Evolutionary conservation across 2,113 vertebrate genomes (phyloP).

Genomic region (Muntiacus muntjak): DNA sequence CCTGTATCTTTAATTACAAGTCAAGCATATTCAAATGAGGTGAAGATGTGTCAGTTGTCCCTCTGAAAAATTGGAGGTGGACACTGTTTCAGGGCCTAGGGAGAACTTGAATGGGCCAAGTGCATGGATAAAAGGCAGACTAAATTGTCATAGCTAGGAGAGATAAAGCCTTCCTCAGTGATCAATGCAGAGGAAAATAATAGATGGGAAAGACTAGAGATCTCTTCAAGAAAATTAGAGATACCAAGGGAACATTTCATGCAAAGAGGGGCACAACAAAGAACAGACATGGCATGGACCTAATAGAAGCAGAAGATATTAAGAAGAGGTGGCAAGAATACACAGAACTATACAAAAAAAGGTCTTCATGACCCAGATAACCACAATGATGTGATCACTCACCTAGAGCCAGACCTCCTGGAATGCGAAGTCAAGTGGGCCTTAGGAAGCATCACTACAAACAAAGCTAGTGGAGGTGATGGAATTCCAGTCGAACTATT

Average conservation of each 20-base stretch:
- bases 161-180: not conserved
- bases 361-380: not conserved
- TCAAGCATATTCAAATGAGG: not conserved
- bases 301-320: not conserved
- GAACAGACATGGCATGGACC: not conserved
- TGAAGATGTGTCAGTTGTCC: not conserved
- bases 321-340: not conserved
- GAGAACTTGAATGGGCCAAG: not conserved
- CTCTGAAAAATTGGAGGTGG: not conserved
- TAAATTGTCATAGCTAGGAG: not conserved
- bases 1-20: not conserved
- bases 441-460: not conserved
- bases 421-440: not conserved
- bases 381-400: not conserved
- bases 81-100: not conserved
- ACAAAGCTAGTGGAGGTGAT: not conserved
- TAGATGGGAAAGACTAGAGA: not conserved
- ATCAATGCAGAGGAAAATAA: not conserved
- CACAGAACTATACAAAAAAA: not conserved
- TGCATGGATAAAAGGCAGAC: not conserved
- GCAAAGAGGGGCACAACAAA: not conserved
- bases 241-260: not conserved
- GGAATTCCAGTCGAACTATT: not conserved
- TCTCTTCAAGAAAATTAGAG: not conserved
- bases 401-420: not conserved